These are phyloP conservation scores for Tachina grossa DNA, from an alignment of 2,888 invertebrate species.

Conservation along the genomic window DNA sequence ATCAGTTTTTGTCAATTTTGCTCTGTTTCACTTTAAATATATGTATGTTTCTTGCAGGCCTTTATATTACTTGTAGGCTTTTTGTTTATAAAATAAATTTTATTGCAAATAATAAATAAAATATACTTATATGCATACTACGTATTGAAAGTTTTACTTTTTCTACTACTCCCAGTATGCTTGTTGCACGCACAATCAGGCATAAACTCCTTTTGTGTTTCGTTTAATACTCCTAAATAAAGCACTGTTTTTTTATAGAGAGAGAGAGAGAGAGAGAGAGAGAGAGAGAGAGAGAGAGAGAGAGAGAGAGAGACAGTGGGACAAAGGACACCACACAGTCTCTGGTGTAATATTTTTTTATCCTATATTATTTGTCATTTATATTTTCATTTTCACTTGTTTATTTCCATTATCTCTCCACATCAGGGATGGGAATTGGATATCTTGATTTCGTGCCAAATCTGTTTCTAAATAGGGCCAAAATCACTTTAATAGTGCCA, in stretches of 20 bases:
- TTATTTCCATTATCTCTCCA: conserved; percentile 53
- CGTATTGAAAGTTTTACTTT: conserved; percentile 27
- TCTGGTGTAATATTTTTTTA: conserved; percentile 40
- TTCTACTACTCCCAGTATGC: conserved; percentile 4
- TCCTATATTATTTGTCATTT: conserved; percentile 56
- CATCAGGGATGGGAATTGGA: too few species aligned
- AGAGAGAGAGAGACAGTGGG: conserved; percentile 16
- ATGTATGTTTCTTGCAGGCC: background rate
- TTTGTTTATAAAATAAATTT: conserved; percentile 57
- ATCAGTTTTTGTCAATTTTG: background rate
- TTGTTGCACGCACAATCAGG: conserved; percentile 31
- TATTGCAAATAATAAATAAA: conserved; percentile 65
- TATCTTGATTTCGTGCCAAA: too few species aligned
- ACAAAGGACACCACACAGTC: conserved; percentile 31
- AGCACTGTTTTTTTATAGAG: conserved; percentile 1
- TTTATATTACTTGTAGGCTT: conserved; percentile 15
- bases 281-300: conserved; percentile 14
- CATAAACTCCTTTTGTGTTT: conserved; percentile 30
- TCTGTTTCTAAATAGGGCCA: too few species aligned
- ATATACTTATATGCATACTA: conserved; percentile 14
- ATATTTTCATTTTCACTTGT: conserved; percentile 66
- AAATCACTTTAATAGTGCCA: too few species aligned
- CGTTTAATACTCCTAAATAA: conserved; percentile 24
- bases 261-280: conserved; percentile 20
- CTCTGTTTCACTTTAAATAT: conserved; percentile 22